Evolutionary conservation across 2,797 vertebrate genomes (phyloP).

Genomic region (Lepus townsendii): DNA sequence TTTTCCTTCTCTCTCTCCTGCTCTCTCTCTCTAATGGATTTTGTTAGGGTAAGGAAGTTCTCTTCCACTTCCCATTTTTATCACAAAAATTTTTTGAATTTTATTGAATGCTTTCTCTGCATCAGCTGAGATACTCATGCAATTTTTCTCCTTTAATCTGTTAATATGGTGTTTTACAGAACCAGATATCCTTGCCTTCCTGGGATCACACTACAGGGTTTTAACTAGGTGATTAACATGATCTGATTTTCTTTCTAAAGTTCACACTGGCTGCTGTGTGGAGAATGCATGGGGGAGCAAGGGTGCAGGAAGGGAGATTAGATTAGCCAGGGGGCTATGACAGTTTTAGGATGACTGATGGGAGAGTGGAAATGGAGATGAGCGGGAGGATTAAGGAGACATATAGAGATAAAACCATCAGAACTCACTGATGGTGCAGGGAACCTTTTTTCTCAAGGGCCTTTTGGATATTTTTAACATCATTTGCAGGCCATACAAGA

Average conservation of each 20-base stretch:
- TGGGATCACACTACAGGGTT: conserved; percentile 2
- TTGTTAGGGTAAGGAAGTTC: conserved; percentile 17
- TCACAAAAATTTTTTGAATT: neutral
- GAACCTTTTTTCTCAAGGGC: no score
- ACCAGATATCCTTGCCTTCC: conserved; percentile 39
- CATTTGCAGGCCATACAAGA: no score
- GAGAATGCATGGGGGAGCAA: neutral
- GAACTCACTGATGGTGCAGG: neutral
- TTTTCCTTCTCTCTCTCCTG: neutral
- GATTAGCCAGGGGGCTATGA: neutral
- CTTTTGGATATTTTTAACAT: no score
- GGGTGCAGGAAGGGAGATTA: neutral
- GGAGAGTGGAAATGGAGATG: neutral
- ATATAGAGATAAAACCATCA: conserved; percentile 6
- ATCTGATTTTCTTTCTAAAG: conserved; percentile 60
- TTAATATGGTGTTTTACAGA: conserved; percentile 14
- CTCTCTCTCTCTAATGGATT: neutral
- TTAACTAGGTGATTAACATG: conserved; percentile 52
- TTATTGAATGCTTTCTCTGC: neutral
- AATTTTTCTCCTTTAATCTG: neutral
- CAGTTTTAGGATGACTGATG: neutral
- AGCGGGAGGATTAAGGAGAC: neutral
- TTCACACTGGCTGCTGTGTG: conserved; percentile 2
- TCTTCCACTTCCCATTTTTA: conserved; percentile 18
- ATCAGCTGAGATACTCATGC: neutral